Evolutionary conservation across 2,113 vertebrate species (phyloP).

Genomic region (Thamnaconus septentrionalis): DNA sequence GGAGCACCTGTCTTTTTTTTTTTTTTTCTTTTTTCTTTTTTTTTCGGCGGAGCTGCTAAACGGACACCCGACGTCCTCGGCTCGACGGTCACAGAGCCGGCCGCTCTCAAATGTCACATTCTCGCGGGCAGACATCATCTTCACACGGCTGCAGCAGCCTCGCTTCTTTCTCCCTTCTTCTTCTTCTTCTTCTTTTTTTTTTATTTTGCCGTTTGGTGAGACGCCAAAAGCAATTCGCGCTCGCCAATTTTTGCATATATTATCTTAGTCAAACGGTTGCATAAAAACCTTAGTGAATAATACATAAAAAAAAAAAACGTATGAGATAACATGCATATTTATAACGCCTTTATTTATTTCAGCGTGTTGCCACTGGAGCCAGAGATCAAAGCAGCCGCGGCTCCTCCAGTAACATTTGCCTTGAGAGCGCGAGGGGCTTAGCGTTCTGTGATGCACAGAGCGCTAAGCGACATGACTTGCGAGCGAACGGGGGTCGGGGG

Average conservation of each 20-base stretch:
- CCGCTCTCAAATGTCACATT: slow-evolving; percentile 10
- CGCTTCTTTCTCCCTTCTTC: too few relatives aligned
- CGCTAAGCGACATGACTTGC: slow-evolving; percentile 15
- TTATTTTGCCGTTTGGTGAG: slow-evolving; percentile 17
- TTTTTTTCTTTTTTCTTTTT: slow-evolving; percentile 50
- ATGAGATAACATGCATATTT: slow-evolving; percentile 55
- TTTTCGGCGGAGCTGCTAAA: slow-evolving; percentile 16
- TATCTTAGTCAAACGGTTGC: slow-evolving; percentile 35
- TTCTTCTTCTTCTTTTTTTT: too few relatives aligned
- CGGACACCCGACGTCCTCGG: slow-evolving; percentile 39
- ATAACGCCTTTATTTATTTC: slow-evolving; percentile 53
- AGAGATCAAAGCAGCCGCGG: slow-evolving; percentile 51
- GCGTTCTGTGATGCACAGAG: slow-evolving; percentile 27
- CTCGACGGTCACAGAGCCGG: slow-evolving; percentile 4
- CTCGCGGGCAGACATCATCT: too few relatives aligned
- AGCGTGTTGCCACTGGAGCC: slow-evolving; percentile 25
- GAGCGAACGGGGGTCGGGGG: slow-evolving; percentile 3
- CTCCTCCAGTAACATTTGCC: slow-evolving; percentile 34
- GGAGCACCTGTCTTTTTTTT: slow-evolving; percentile 51
- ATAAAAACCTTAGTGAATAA: slow-evolving; percentile 46
- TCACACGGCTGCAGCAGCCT: too few relatives aligned
- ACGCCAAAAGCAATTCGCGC: slow-evolving; percentile 16
- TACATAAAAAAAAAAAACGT: slow-evolving; percentile 27
- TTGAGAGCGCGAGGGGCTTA: slow-evolving; percentile 50
- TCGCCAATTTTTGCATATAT: slow-evolving; percentile 29